Percentiles rank a stretch among this genome's conserved stretches.
phyloP scores from a whole-genome alignment of 2,113 vertebrate genomes.

The Tympanuchus pallidicinctus region DNA sequence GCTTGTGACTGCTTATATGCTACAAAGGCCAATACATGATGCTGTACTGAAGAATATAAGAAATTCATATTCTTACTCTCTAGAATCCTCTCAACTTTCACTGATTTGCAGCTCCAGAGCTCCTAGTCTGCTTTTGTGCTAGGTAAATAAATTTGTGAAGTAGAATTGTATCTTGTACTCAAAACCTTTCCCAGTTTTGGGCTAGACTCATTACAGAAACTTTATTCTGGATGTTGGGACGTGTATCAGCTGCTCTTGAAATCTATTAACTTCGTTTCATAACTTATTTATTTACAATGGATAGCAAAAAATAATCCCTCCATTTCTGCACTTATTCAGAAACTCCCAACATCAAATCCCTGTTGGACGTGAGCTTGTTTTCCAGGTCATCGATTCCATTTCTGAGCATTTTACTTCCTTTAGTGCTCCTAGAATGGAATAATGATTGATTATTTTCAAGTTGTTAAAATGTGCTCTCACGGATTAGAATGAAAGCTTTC shows the following conservation, averaged over 20 bases:
- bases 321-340: background rate
- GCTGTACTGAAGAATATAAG: background rate
- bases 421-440: conserved; percentile 41
- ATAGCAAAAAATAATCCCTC: conserved; percentile 10
- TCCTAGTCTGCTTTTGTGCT: background rate
- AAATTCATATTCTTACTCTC: background rate
- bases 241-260: background rate
- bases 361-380: conserved; percentile 49
- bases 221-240: background rate
- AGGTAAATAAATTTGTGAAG: background rate
- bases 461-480: conserved; percentile 26
- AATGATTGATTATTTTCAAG: conserved; percentile 44
- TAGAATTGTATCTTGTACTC: background rate
- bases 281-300: background rate
- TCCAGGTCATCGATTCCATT: conserved; percentile 28
- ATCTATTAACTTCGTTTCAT: background rate
- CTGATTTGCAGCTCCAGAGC: background rate
- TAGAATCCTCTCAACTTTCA: background rate
- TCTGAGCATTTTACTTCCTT: conserved; percentile 47
- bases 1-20: background rate
- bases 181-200: background rate
- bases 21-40: background rate
- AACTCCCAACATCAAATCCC: conserved; percentile 15
- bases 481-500: conserved; percentile 19
- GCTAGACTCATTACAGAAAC: background rate